Evolutionary conservation across 2,113 vertebrate species (phyloP), one percentile per base, ranked within the genome.

Genomic region (Eupsittula cactorum): DNA sequence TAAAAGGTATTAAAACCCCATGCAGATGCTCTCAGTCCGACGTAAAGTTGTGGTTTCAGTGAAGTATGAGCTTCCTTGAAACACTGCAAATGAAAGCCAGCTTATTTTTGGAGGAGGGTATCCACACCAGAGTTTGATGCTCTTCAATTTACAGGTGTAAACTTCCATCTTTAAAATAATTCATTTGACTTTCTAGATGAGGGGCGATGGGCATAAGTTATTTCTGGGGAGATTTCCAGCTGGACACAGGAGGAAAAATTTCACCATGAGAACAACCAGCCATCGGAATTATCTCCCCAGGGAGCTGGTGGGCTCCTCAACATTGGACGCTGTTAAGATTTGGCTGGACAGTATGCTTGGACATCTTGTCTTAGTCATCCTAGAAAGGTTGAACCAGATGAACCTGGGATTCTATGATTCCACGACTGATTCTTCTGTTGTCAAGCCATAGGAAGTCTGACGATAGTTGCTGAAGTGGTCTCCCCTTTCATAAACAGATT

Each of bases 61-160:
- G 65, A 31, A 42, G 29, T 14, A 4, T 19, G 57, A 42, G 7
- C 31, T 19, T 63, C 35, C 29, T 64, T 37, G 35, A 23, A 78
- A 44, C 31, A 2, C 29, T 1, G 1, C 57, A 46, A 29, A 23
- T 16, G 28, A 44, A 68, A 24, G 33, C 52, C 7, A 62, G 5
- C 53, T 69, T 41, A 7, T 64, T 64, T 55, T 42, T 33, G 64
- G 31, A 63, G 53, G n/a, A 39, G 9, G 8, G 8, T n/a, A 17
- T 6, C 80, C 57, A 7, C 9, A 2, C 14, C 11, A 5, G 17
- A 33, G 41, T 12, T 35, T 1, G 5, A 18, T 8, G 41, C 14
- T 57, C 35, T 70, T 42, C 33, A 31, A 27, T 55, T 49, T 47
- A 27, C 1, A 1, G 16, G 13, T 9, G 42, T 47, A 71, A 37